Evolutionary conservation across 2,797 vertebrate genomes (phyloP).

Genomic region (Dendrocincla fuliginosa): DNA sequence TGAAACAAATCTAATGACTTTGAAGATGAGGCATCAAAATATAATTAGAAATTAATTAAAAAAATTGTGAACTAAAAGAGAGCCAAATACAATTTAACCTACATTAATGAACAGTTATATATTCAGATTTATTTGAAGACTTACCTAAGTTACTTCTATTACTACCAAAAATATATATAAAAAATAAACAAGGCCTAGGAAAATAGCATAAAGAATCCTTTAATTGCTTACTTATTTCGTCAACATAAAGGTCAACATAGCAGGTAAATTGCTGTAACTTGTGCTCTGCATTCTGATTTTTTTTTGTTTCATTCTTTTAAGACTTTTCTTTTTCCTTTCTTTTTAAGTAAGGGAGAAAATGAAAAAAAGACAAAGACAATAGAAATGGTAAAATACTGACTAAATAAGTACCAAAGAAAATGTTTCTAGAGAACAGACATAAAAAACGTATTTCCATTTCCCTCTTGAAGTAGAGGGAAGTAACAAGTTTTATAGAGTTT

Average conservation of each 20-base stretch:
- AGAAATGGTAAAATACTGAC: background rate
- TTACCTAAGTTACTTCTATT: background rate
- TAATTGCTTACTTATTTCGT: background rate
- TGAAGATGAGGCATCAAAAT: background rate
- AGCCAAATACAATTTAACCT: background rate
- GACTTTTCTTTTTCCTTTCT: background rate
- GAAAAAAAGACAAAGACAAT: background rate
- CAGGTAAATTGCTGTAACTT: background rate
- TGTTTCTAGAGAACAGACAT: background rate
- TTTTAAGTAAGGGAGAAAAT: background rate
- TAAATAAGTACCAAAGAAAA: background rate
- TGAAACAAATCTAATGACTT: background rate
- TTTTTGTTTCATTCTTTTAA: background rate
- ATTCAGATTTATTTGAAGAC: background rate
- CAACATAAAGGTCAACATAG: background rate
- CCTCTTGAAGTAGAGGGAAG: background rate
- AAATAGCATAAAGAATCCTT: background rate
- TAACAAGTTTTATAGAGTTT: background rate
- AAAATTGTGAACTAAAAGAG: background rate
- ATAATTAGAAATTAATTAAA: background rate
- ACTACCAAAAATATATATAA: background rate
- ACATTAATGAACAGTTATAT: background rate
- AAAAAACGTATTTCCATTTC: background rate
- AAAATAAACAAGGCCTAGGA: background rate
- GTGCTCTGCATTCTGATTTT: background rate